A percentile compares a stretch with the other conserved stretches of the same genome.
Evolutionary conservation across 2,888 invertebrate genomes (phyloP).

Genomic region (Drosophila paracracens): DNA sequence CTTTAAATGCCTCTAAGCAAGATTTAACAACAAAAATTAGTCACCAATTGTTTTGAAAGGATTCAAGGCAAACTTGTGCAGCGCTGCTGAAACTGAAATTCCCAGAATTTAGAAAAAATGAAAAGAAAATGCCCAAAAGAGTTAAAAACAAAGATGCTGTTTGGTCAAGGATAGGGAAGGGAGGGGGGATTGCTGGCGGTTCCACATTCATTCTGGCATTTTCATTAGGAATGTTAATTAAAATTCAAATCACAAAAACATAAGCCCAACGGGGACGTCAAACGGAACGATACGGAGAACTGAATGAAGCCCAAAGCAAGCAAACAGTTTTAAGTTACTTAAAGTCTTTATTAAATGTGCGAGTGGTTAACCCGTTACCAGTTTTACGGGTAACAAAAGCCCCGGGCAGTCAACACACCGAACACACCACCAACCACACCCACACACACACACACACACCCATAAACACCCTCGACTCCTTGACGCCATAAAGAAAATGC

Average conservation of each 20-base stretch:
- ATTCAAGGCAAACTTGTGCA: conserved; percentile 25
- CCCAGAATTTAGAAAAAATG: conserved; percentile 6
- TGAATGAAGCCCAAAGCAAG: conserved; percentile 48
- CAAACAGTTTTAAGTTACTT: conserved; percentile 81
- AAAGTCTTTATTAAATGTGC: conserved; percentile 76
- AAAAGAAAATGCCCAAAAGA: conserved; percentile 16
- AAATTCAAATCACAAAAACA: conserved; percentile 71
- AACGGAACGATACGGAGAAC: conserved; percentile 24
- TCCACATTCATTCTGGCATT: conserved; percentile 47
- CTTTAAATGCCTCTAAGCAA: neutral
- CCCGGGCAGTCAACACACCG: conserved; percentile 25
- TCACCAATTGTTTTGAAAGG: conserved; percentile 17
- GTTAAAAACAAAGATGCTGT: neutral
- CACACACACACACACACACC: neutral
- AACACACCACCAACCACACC: neutral
- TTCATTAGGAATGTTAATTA: conserved; percentile 75
- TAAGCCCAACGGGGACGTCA: conserved; percentile 24
- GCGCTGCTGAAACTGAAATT: conserved; percentile 32
- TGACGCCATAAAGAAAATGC: conserved; percentile 61
- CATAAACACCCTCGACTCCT: conserved; percentile 3
- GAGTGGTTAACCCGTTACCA: conserved; percentile 72
- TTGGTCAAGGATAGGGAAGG: neutral
- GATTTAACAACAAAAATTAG: neutral
- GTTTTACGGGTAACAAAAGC: conserved; percentile 19
- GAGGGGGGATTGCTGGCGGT: neutral